Conservation (phyloP, 1,140 invertebrate species). For the Brachionus paranguensis region DNA sequence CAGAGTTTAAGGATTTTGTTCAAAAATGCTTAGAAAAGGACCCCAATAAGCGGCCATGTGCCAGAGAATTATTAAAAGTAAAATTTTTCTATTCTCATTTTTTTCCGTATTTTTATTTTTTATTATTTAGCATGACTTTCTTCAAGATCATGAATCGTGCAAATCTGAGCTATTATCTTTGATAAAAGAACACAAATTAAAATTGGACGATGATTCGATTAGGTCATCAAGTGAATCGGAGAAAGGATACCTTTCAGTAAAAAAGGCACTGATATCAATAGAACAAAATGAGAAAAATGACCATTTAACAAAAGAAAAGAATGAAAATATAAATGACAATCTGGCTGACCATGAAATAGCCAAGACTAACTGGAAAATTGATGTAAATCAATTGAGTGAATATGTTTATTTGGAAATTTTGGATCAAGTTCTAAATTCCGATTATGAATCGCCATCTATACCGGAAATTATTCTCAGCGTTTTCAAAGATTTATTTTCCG, state of each 20-base stretch:
- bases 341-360: neutral
- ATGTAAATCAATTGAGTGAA: neutral
- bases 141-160: neutral
- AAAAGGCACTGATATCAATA: neutral
- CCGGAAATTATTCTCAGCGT: constrained; percentile 21
- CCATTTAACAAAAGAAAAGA: neutral
- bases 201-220: neutral
- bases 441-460: constrained; percentile 34
- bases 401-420: neutral
- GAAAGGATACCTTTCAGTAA: neutral
- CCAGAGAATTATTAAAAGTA: constrained; percentile 74
- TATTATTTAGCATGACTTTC: constrained; percentile 8
- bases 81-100: neutral
- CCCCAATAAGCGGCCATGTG: constrained; percentile 74
- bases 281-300: neutral
- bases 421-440: constrained; percentile 3
- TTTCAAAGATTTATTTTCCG: neutral
- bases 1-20: constrained; percentile 70
- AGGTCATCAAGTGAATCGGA: neutral
- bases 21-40: constrained; percentile 53
- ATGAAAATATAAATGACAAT: neutral
- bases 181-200: neutral
- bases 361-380: neutral
- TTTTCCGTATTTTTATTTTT: neutral
- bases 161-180: neutral